Conservation (phyloP, 2,113 vertebrate genomes). For the Ptyas mucosa region DNA sequence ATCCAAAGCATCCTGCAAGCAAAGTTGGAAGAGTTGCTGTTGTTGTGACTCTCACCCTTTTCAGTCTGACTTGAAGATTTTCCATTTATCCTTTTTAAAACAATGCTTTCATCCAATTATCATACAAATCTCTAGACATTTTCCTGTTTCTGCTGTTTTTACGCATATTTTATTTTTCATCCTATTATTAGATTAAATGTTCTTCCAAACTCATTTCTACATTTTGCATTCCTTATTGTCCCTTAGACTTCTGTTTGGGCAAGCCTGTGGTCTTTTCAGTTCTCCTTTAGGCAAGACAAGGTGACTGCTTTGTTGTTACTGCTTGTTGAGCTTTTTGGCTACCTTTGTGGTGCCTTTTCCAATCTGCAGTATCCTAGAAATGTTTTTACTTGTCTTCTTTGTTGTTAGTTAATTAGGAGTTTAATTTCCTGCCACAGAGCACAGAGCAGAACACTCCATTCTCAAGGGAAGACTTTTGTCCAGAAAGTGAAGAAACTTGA, state of each 20-base stretch:
- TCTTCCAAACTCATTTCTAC: not conserved
- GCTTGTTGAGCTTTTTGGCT: not conserved
- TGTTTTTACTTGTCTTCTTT: not conserved
- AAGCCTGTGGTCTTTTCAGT: not conserved
- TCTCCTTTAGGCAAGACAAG: not conserved
- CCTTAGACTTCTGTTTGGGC: not conserved
- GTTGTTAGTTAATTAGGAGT: not conserved
- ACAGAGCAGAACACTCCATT: not conserved
- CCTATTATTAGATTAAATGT: not conserved
- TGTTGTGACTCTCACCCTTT: not conserved
- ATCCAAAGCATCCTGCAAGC: not conserved
- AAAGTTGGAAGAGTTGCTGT: conserved; percentile 8
- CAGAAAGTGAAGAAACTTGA: not conserved
- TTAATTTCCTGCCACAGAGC: not conserved
- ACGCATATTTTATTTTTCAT: not conserved
- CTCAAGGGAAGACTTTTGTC: not conserved
- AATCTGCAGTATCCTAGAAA: not conserved
- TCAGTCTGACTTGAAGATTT: not conserved
- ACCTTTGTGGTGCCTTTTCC: not conserved
- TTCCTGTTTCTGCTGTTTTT: not conserved
- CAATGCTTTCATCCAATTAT: not conserved
- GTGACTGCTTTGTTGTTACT: not conserved
- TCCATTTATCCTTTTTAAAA: not conserved
- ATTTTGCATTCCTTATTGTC: not conserved
- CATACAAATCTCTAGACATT: not conserved